Percentiles rank a stretch among this genome's conserved stretches.
phyloP scores from a whole-genome alignment of 1,140 invertebrate species.

The Bactericera cockerelli region DNA sequence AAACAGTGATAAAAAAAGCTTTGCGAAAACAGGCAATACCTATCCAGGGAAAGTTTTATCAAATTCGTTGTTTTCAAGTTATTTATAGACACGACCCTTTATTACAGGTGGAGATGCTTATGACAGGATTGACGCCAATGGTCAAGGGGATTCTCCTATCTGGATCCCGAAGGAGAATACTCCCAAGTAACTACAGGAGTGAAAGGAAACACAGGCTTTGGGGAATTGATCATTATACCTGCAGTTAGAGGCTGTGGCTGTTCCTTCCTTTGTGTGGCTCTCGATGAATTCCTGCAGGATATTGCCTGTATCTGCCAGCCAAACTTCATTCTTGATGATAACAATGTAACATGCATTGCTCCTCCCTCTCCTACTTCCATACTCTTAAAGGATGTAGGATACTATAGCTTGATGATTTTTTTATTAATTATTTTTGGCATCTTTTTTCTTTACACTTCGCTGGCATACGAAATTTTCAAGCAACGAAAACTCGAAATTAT shows the following conservation, averaged over 20 bases:
- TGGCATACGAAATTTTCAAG: not conserved
- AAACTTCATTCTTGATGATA: not conserved
- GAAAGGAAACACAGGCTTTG: slow-evolving; percentile 33
- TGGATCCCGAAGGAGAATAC: not conserved
- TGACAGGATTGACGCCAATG: slow-evolving; percentile 1
- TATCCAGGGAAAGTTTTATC: too few relatives aligned
- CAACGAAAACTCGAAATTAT: not conserved
- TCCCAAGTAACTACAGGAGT: not conserved
- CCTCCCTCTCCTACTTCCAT: not conserved
- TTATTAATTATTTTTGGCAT: not conserved
- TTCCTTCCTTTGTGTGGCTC: slow-evolving; percentile 59
- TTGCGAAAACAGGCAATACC: too few relatives aligned
- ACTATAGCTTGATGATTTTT: not conserved
- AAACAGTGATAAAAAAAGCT: too few relatives aligned
- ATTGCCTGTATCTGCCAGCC: slow-evolving; percentile 56
- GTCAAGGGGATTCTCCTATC: slow-evolving; percentile 6
- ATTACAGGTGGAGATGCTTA: not conserved
- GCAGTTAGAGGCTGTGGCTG: slow-evolving; percentile 56
- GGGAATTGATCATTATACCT: slow-evolving; percentile 53
- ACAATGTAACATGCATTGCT: slow-evolving; percentile 1
- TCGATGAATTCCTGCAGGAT: slow-evolving; percentile 54
- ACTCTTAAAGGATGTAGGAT: not conserved
- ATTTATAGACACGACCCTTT: too few relatives aligned
- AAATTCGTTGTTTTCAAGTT: too few relatives aligned
- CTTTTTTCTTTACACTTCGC: not conserved